Evolutionary conservation across 2,888 invertebrate genomes (phyloP), one percentile per base, ranked within the genome.

Genomic region (Dynastes hyllus): DNA sequence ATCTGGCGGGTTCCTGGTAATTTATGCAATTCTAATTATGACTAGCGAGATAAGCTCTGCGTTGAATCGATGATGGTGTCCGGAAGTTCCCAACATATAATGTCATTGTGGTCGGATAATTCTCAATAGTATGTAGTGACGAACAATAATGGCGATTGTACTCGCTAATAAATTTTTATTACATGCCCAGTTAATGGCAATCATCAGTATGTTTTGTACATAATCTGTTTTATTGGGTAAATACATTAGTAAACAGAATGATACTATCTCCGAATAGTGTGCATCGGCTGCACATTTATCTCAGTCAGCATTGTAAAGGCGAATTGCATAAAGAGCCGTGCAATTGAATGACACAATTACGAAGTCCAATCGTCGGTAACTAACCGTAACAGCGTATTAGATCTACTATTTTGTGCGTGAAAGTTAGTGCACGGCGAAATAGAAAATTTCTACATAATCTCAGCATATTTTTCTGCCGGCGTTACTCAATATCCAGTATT

Each of bases 321-420:
- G 13, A 22, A 22, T 73, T 73, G 73, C 73, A 58, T 58, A 73
- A 73, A 58, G 37, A 9, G 32, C 58, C 58, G 40, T 73, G 37
- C 71, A 71, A 58, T 58, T 73, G 73, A 73, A 61, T 73, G 58
- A 73, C 58, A 73, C 73, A 73, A 73, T 58, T 73, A 58, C 58
- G 27, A 51, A 71, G 55, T 55, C 58, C 71, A 73, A 37, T 71
- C 58, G 71, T 9, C 53, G 55, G 37, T 55, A 71, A 73, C 58
- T 73, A 73, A 58, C 73, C 73, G 58, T 58, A 73, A 73, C 73
- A 58, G 58, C 58, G 58, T 40, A 58, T n/a, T 27, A 73, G 58
- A 58, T 61, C 58, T 73, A 73, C 55, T 58, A 58, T 16, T 70
- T 53, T 32, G n/a, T 27, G 16, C 58, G 37, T 40, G 73, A 73